Percentiles rank a stretch among this genome's conserved stretches.
These are phyloP conservation scores for Amazona vittata DNA, from an alignment of 2,113 vertebrate genomes.

Conservation along the genomic window DNA sequence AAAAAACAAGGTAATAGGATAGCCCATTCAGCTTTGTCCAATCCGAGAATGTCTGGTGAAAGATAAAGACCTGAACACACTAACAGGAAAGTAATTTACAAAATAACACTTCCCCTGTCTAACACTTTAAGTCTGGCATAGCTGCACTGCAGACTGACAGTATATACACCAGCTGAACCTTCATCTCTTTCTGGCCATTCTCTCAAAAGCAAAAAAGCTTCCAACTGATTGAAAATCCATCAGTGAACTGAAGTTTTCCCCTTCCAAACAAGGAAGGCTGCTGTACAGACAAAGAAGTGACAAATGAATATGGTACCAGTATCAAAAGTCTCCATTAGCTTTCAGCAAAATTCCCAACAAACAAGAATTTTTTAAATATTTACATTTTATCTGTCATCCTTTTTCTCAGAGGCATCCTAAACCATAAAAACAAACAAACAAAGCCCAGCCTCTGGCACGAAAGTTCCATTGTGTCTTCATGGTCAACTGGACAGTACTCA, in stretches of 20 bases:
- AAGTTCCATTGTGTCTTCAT: background rate
- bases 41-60: background rate
- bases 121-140: background rate
- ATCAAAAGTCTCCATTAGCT: background rate
- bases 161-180: background rate
- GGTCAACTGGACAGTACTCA: background rate
- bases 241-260: background rate
- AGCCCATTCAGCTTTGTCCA: background rate
- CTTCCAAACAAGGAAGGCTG: background rate
- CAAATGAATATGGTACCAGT: background rate
- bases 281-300: background rate
- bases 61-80: background rate
- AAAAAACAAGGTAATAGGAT: background rate
- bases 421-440: background rate
- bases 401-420: background rate
- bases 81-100: background rate
- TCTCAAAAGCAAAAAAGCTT: background rate
- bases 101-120: conserved; percentile 3
- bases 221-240: background rate
- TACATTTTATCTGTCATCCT: background rate
- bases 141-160: background rate
- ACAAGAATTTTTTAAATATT: background rate
- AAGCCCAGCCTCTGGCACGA: background rate
- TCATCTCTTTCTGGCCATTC: background rate
- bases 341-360: background rate